Evolutionary conservation across 2,888 invertebrate genomes (phyloP), one percentile per base, ranked within the genome.

Genomic region (Pogonocherus hispidulus): DNA sequence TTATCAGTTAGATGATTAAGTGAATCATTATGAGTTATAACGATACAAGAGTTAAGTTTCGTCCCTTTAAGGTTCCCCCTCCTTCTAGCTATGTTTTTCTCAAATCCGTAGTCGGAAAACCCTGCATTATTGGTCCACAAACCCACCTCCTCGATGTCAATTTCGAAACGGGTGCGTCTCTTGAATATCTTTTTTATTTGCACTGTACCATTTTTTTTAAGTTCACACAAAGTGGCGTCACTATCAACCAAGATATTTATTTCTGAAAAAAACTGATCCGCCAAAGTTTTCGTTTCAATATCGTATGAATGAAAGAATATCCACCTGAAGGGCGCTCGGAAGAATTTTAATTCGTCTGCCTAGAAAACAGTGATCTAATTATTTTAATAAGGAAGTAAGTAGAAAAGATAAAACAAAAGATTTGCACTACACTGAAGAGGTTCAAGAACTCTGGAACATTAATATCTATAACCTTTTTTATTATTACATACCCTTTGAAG

Each of bases 1-100:
- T 88, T 88, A 83, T 91, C 91, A 5, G 85, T 84, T 65, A 91
- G 84, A 83, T 91, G 91, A 71, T 89, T 86, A 14, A 89, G 83
- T 56, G 89, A 89, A 73, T 90, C 88, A 70, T 88, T 88, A 75
- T 90, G 86, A 2, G 90, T 91, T 0, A 91, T 81, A 5, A 91
- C 91, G 66, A 89, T 87, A 69, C 89, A 88, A 23, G 89, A 86
- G 49, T 86, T 87, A 19, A 91, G 84, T 75, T 83, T 82, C 37
- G 83, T 84, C 49, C 86, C 84, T 32, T 84, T 76, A 27, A 90
- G 83, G 82, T 90, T 82, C 18, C 83, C 80, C 74, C 91, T 84
- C 64, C 88, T 81, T 67, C 84, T 77, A 4, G 87, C 72, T 2
- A 72, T 67, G 22, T 72, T 72, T 47, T 63, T 66, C 49, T 77